These are phyloP conservation scores for Apis cerana DNA, from an alignment of 1,140 invertebrate genomes.

Conservation along the genomic window DNA sequence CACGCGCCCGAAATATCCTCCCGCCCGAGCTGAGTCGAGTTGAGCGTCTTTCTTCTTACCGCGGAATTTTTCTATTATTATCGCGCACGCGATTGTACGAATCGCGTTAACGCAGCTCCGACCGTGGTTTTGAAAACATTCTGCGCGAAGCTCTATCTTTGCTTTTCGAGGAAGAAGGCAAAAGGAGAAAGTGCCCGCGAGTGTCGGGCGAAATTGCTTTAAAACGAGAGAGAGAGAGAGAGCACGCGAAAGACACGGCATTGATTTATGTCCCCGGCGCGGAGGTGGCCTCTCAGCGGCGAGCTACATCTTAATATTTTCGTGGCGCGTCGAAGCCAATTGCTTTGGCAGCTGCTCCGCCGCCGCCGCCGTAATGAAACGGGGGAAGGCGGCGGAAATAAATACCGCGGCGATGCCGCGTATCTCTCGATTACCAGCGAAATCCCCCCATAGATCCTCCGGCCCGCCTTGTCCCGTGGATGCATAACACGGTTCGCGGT, in stretches of 20 bases:
- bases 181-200: no score
- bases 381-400: slow-evolving; percentile 59
- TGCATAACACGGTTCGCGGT: slow-evolving; percentile 79
- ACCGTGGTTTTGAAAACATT: no score
- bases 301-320: slow-evolving; percentile 62
- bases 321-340: slow-evolving; percentile 63
- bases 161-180: no score
- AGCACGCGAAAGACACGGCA: slow-evolving; percentile 45
- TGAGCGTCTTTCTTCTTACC: no score
- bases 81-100: no score
- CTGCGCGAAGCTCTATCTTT: no score
- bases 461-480: slow-evolving; percentile 74
- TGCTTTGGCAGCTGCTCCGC: slow-evolving; percentile 61
- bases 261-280: slow-evolving; percentile 47
- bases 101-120: no score
- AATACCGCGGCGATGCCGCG: slow-evolving; percentile 72
- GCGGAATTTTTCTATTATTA: no score
- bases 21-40: no score
- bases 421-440: slow-evolving; percentile 78
- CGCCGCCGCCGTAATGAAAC: slow-evolving; percentile 52
- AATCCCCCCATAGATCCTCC: slow-evolving; percentile 78
- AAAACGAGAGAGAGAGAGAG: background rate
- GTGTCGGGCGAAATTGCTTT: background rate
- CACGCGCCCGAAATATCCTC: no score
- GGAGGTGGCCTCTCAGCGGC: slow-evolving; percentile 24